Conservation (phyloP, 1,140 invertebrate species). For the Proales similis region DNA sequence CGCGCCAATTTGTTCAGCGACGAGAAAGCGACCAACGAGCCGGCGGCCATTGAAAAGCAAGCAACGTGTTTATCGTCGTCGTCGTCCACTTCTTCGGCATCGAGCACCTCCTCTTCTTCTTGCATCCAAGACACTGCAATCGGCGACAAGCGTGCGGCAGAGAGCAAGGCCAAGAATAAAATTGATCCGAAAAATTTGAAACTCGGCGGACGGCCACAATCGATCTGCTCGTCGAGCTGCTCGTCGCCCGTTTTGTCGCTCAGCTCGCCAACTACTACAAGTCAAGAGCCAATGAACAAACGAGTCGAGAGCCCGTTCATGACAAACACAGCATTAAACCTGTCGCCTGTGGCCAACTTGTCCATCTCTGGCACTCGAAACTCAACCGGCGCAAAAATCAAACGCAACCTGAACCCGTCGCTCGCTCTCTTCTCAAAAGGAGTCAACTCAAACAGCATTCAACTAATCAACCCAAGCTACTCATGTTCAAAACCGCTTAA, state of each 20-base stretch:
- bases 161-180: slow-evolving; percentile 23
- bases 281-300: too few species aligned
- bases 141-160: slow-evolving; percentile 1
- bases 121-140: too few species aligned
- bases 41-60: neutral
- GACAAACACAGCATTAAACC: slow-evolving; percentile 1
- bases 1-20: neutral
- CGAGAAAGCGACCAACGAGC: neutral
- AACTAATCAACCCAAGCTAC: too few species aligned
- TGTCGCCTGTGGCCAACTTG: slow-evolving; percentile 6
- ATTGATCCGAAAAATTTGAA: slow-evolving; percentile 31
- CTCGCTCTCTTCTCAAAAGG: slow-evolving; percentile 27
- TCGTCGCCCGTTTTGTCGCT: slow-evolving; percentile 21
- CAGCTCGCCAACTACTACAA: slow-evolving; percentile 8
- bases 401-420: slow-evolving; percentile 1
- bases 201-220: slow-evolving; percentile 29
- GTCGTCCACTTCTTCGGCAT: slow-evolving; percentile 21
- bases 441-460: slow-evolving; percentile 17
- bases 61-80: slow-evolving; percentile 35
- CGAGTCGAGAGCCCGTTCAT: too few species aligned
- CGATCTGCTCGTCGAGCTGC: slow-evolving; percentile 27
- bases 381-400: neutral
- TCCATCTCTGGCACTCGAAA: slow-evolving; percentile 10
- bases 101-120: too few species aligned
- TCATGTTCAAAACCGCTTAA: too few species aligned